Evolutionary conservation across 2,797 vertebrate species (phyloP), one percentile per base, ranked within the genome.

Genomic region (Fundulus diaphanus): DNA sequence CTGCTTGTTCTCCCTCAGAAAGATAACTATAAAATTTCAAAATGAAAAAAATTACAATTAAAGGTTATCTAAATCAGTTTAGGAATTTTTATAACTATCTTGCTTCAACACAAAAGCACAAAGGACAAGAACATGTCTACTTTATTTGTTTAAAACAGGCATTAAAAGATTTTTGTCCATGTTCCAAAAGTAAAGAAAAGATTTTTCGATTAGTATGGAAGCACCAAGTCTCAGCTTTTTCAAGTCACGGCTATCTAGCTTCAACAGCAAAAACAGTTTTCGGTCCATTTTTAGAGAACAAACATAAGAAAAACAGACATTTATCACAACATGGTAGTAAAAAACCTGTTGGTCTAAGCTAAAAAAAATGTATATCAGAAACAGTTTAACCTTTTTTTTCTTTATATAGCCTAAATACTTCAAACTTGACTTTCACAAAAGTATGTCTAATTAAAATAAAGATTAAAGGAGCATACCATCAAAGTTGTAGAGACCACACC

Each of bases 401-500:
- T 16, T 29, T 67, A 27, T 42, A n/a, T n/a, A n/a, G n/a, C 1
- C 16, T 7, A 48, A 33, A 48, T 48, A 16, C 15, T 13, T 31
- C 27, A 42, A 44, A 13, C 15, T 15, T 2, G 24, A 13, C 12
- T n/a, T 66, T 27, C 6, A 27, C 5, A 7, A 0, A n/a, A 15
- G 15, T 15, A 33, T 48, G 27, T 48, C 13, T 37, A 37, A 37
- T n/a, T 37, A 85, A 82, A 73, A 56, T 40, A 83, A 79, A 12
- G 59, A 35, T 61, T 61, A 29, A 61, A 11, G 79, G 61, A 35
- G 2, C 75, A 9, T 90, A 94, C 93, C 91, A 1, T 94, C 92
- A 81, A 83, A 42, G 87, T 85, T 88, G 3, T 82, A 82, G 72
- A 92, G 87, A 87, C 89, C 92, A 90, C 91, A 93, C 92, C 92